Evolutionary conservation across 1,140 invertebrate genomes (phyloP), one percentile per base, ranked within the genome.

Genomic region (Alviniconcha marisindica): DNA sequence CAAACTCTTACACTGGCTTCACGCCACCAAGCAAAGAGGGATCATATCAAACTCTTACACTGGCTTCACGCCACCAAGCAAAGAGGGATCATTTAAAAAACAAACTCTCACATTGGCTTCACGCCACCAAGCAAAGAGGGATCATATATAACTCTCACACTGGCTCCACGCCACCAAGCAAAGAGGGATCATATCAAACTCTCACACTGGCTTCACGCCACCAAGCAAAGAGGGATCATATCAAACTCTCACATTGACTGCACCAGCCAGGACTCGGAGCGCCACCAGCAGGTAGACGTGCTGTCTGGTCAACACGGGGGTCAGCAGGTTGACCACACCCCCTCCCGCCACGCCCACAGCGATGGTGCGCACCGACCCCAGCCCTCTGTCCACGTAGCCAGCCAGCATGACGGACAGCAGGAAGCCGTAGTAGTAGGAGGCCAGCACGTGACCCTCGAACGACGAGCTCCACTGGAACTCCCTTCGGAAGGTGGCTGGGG

Each of bases 361-460:
- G 91, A 97, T 81, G 38, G 77, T 94, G 1, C 94, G 93, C 90
- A 96, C 96, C 7, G 96, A 96, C 24, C 96, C 96, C 89, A 96
- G 95, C 85, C 94, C 93, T 91, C 96, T 95, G 0, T 96, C 96
- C n/a, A 96, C 85, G 96, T 96, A 89, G 10, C 87, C 86, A 12
- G 96, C 96, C 0, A 97, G 96, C 63, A 97, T 93, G 91, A 97
- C 95, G 95, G 95, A 83, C 94, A 95, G 5, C 94, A 95, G 94
- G 88, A 95, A 96, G 1, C 95, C 95, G 93, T 95, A 96, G 85
- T 97, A 97, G 93, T 97, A 97, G 0, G 96, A 96, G 89, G 96
- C 96, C 44, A 97, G 92, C 33, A 97, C 95, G 21, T 96, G 91
- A 2, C 97, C 97, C 93, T 96, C 96, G 24, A 95, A 95, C 89